These are phyloP conservation scores for Euzetes globulus DNA, from an alignment of 2,888 invertebrate genomes.

Conservation along the genomic window DNA sequence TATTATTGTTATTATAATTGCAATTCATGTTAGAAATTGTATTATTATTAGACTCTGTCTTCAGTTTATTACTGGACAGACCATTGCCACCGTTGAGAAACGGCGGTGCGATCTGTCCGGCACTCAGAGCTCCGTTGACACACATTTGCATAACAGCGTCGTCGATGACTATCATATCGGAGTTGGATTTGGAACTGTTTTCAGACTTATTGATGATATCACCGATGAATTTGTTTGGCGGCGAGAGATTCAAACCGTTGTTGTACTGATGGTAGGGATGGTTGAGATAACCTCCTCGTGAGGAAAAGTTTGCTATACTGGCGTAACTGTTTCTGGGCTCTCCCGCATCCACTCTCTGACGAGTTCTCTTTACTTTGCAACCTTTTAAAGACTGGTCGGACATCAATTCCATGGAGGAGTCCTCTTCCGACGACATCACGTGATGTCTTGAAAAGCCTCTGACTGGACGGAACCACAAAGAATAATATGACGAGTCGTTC, in stretches of 20 bases:
- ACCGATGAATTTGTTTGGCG: conserved; percentile 74
- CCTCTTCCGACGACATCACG: conserved; percentile 41
- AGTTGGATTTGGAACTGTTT: background rate
- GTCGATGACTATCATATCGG: conserved; percentile 24
- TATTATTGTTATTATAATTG: conserved; percentile 9
- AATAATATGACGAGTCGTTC: conserved; percentile 21
- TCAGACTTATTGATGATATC: conserved; percentile 57
- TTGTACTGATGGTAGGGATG: conserved; percentile 32
- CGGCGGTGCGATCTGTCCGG: background rate
- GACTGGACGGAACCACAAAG: conserved; percentile 36
- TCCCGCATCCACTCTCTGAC: conserved; percentile 93
- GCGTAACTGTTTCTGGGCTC: conserved; percentile 83
- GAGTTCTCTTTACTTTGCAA: conserved; percentile 67
- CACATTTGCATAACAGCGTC: conserved; percentile 29
- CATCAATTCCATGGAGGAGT: conserved; percentile 33
- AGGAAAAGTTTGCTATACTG: conserved; percentile 54
- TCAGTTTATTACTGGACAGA: background rate
- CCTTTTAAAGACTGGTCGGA: conserved; percentile 32
- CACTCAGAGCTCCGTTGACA: conserved; percentile 25
- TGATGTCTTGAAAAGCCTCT: conserved; percentile 8
- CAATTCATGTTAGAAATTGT: background rate
- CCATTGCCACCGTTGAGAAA: conserved; percentile 24
- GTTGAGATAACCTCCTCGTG: conserved; percentile 39
- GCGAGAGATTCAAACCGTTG: conserved; percentile 37
- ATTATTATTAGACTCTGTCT: conserved; percentile 23